phyloP scores from a whole-genome alignment of 92 coral and sea anemone species.

The Scolanthus callimorphus region DNA sequence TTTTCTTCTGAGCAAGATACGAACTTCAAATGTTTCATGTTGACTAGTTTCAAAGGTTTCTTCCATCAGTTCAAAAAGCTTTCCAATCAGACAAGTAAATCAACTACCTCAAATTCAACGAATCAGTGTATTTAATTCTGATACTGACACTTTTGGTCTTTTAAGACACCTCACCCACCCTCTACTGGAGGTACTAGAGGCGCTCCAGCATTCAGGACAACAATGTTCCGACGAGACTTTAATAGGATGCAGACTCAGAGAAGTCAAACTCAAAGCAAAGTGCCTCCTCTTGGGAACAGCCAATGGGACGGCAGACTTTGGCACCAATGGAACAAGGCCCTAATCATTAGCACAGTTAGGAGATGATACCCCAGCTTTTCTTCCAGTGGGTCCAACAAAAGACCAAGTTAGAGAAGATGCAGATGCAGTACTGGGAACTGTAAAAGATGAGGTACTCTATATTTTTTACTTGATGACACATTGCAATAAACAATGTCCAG shows the following conservation, averaged over 20 bases:
- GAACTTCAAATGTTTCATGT: too few species aligned
- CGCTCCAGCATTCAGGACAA: constrained; percentile 74
- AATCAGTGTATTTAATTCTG: too few species aligned
- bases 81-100: too few species aligned
- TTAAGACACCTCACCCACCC: constrained; percentile 85
- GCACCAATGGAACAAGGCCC: neutral
- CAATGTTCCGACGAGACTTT: constrained; percentile 80
- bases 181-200: constrained; percentile 38
- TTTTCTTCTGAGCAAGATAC: too few species aligned
- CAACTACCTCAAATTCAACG: too few species aligned
- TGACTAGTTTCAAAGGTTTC: too few species aligned
- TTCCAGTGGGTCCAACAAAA: neutral
- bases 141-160: too few species aligned
- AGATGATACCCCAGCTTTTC: neutral
- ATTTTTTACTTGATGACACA: too few species aligned
- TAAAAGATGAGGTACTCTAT: neutral
- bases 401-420: neutral
- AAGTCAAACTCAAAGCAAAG: constrained; percentile 30
- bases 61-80: too few species aligned
- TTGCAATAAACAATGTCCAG: too few species aligned
- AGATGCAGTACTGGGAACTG: neutral
- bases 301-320: constrained; percentile 1
- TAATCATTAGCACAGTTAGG: neutral
- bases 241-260: constrained; percentile 73
- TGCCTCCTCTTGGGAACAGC: neutral